Evolutionary conservation across 2,113 vertebrate genomes (phyloP), one percentile per base, ranked within the genome.

Genomic region (Trogon surrucura): DNA sequence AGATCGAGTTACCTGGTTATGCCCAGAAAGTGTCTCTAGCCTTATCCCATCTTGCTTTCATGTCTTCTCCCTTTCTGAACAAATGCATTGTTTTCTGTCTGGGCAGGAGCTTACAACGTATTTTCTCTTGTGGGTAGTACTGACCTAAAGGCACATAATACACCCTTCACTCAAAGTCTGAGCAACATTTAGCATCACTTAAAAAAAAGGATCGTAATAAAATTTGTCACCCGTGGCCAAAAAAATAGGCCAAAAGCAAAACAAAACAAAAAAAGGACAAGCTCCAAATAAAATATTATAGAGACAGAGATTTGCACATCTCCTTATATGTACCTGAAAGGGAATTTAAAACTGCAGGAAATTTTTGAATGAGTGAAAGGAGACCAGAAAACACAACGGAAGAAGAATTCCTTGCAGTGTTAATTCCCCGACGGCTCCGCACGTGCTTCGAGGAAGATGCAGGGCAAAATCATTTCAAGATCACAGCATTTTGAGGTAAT

Each of bases 1-100:
- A 97, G 97, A 97, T 98, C 97, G 91, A 85, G 88, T 98, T 97
- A 98, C 97, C 95, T 96, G 80, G 97, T 97, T 97, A 97, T 96
- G 90, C 85, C 97, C 93, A 97, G 94, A 97, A 98, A 97, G 95
- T 88, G 96, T 97, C 97, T 97, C 94, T 87, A 5, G 82, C 83
- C 32, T 97, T 92, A 97, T 92, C 93, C 91, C 83, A 32, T 17
- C 38, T 91, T 74, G 32, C 97, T 98, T 98, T 98, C 47, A 96
- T 95, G 96, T 96, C 80, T 93, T 89, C 90, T 80, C 82, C 73
- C 45, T 85, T 87, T 96, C 90, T 95, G 95, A 97, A 94, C 71
- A 96, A 96, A 94, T 15, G 57, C 58, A 89, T 93, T 96, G 86
- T 95, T 97, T 97, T 98, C 93, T 97, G 96, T 96, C 97, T 98